These are phyloP conservation scores for Drosophila aff. DNA, from an alignment of 1,140 invertebrate species.

Conservation along the genomic window DNA sequence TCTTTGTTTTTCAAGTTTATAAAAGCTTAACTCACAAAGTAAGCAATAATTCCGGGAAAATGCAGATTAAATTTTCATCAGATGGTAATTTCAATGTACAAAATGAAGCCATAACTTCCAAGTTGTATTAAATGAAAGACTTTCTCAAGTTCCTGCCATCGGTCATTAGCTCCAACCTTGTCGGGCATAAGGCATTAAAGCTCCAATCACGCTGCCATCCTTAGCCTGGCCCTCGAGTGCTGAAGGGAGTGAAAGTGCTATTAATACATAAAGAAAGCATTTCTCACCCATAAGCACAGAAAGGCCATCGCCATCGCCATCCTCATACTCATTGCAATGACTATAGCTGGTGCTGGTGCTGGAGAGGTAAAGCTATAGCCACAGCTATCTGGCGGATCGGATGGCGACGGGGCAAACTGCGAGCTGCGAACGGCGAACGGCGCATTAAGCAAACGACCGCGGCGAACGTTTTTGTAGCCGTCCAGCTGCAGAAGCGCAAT, in stretches of 20 bases:
- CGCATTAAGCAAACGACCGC: conserved; percentile 79
- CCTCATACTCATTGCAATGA: conserved; percentile 16
- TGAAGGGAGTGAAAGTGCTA: conserved; percentile 76
- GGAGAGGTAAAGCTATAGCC: conserved; percentile 25
- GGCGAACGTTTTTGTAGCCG: conserved; percentile 51
- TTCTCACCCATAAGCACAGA: conserved; percentile 79
- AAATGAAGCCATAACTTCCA: conserved; percentile 11
- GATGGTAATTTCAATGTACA: not conserved
- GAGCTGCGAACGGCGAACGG: conserved; percentile 42
- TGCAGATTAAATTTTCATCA: not conserved
- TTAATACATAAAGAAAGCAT: conserved; percentile 83
- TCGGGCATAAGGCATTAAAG: conserved; percentile 6
- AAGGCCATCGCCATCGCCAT: conserved; percentile 69
- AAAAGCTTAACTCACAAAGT: not conserved
- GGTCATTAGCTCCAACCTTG: conserved; percentile 17
- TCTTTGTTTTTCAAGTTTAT: not conserved
- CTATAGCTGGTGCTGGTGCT: conserved; percentile 1
- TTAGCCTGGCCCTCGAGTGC: conserved; percentile 57
- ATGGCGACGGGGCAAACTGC: conserved; percentile 10
- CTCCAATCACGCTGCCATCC: conserved; percentile 36
- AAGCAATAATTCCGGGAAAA: not conserved
- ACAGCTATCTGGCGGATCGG: conserved; percentile 34
- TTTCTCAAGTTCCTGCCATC: conserved; percentile 22
- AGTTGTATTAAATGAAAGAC: not conserved
- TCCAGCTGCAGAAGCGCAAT: conserved; percentile 77